These are phyloP conservation scores for Dascillus cervinus DNA, from an alignment of 2,888 invertebrate species.

Conservation along the genomic window DNA sequence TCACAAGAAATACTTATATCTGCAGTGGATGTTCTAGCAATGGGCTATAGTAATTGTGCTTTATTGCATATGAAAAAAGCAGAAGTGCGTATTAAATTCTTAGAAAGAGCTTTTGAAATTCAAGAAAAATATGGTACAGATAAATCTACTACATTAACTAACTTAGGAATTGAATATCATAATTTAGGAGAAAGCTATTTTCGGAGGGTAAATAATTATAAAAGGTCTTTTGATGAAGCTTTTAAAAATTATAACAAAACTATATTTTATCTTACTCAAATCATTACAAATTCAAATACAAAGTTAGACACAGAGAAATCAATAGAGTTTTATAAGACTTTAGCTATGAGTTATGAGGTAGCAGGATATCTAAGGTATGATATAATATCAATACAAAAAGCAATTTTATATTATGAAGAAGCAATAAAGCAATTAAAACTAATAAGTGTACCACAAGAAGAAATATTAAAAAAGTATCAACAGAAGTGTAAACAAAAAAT, in stretches of 20 bases:
- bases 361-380: background rate
- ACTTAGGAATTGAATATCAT: background rate
- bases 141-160: background rate
- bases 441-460: background rate
- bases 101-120: background rate
- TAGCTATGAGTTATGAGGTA: background rate
- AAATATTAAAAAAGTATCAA: background rate
- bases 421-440: background rate
- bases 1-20: background rate
- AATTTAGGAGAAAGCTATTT: background rate
- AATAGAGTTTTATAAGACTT: background rate
- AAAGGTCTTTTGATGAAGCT: background rate
- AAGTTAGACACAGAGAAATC: background rate
- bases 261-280: background rate
- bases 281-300: too few species aligned
- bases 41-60: background rate
- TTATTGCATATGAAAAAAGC: background rate
- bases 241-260: background rate
- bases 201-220: background rate
- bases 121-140: background rate
- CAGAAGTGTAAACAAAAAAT: too few species aligned
- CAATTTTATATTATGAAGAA: background rate
- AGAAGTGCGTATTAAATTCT: background rate
- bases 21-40: background rate
- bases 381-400: background rate